Base-by-base conservation (phyloP, 2,113 vertebrate species). In the Gila orcuttii region DNA sequence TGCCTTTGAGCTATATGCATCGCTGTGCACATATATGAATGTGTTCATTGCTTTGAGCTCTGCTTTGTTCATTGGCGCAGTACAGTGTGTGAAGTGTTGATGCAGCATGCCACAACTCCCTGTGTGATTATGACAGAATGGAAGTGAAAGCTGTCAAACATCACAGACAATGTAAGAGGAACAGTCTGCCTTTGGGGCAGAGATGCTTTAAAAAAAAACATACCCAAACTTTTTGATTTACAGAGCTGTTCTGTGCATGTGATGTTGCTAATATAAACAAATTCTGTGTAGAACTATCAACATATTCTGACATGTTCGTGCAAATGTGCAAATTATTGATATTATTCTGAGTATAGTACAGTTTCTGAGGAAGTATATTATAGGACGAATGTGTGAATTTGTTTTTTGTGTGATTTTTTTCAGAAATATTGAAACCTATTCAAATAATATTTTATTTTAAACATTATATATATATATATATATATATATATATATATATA, bases 141-240 rank as follows among this genome's bases (percentile, higher is more conserved):
- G 25, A 81, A 66, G 60, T 68, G 23, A 79, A 79, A 45, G 77
- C 42, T 82, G 60, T 23, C 42, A 82, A 23, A 78, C 25, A 68
- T 68, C 62, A 82, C 25, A 31, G 15, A 28, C 13, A 36, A n/a
- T 57, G 28, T 57, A 57, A 33, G 50, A 57, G 75, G 23, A 80
- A 45, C 10, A 64, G 33, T n/a, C 33, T 59, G 78, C 23, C 79
- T 81, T 45, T 19, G 60, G n/a, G 79, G 8, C 57, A 80, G 1
- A 79, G 5, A 45, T 21, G 13, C 12, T 25, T 23, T 5, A n/a
- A 39, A 71, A 19, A 36, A 71, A 6, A 28, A 73, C 19, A 73
- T 42, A 6, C 17, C 28, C 31, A 68, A 36, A 68, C 31, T 36
- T 68, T 33, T 23, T 57, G 3, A 75, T 75, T 50, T 47, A 74